These are phyloP conservation scores for Hippocampus guttulatus DNA, from an alignment of 2,113 vertebrate genomes.

Conservation along the genomic window DNA sequence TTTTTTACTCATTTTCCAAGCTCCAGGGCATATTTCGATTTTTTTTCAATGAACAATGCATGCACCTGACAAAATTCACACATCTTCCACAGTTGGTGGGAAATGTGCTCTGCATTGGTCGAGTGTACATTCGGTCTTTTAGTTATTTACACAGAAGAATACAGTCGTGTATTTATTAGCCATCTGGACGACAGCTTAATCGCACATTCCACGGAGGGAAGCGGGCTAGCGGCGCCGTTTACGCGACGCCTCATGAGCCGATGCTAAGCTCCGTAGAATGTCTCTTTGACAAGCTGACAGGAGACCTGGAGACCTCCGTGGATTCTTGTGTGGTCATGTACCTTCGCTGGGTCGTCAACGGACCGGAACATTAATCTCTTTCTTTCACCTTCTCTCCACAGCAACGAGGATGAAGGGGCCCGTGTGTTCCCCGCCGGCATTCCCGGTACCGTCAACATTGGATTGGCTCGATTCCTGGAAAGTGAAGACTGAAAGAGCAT, in stretches of 20 bases:
- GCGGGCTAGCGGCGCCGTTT: constrained; percentile 36
- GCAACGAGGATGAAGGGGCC: constrained; percentile 42
- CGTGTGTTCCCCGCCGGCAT: constrained; percentile 22
- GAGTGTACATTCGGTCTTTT: not conserved
- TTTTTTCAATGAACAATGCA: too few species aligned
- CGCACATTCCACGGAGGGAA: constrained; percentile 31
- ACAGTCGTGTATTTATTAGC: constrained; percentile 29
- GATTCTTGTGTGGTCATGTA: constrained; percentile 51
- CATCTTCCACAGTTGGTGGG: not conserved
- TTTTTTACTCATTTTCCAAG: too few species aligned
- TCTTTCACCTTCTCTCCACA: constrained; percentile 42
- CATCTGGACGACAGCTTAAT: constrained; percentile 34
- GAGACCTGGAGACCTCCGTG: constrained; percentile 13
- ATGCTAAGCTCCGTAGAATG: constrained; percentile 38
- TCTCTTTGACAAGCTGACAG: constrained; percentile 44
- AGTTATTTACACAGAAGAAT: not conserved
- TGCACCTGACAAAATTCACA: not conserved
- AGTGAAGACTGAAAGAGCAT: constrained; percentile 35
- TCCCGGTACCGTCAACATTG: constrained; percentile 29
- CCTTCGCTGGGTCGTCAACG: constrained; percentile 31
- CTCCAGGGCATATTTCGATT: too few species aligned
- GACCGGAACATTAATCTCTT: constrained; percentile 48
- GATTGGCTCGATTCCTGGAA: constrained; percentile 29
- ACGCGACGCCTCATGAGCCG: constrained; percentile 15
- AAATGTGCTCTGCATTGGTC: not conserved